Conservation (phyloP, 2,888 invertebrate species). For the Mesoligia furuncula region DNA sequence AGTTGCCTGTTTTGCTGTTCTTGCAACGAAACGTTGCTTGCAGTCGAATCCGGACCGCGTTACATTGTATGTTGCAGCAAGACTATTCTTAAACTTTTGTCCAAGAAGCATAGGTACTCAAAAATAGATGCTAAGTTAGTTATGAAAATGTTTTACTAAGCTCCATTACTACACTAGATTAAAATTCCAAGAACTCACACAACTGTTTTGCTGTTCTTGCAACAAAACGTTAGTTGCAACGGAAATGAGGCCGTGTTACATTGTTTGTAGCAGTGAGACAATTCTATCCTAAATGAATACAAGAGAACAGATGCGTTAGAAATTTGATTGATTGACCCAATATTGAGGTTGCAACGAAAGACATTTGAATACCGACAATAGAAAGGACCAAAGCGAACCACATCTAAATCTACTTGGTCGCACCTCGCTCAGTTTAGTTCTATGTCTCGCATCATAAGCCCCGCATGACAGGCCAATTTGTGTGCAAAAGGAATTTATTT, state of each 20-base stretch:
- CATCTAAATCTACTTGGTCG: too few relatives aligned
- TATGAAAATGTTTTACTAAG: not conserved
- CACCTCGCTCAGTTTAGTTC: too few relatives aligned
- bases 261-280: not conserved
- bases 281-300: not conserved
- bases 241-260: conserved; percentile 11
- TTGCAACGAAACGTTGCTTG: conserved; percentile 30
- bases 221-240: conserved; percentile 8
- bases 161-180: not conserved
- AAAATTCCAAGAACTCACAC: not conserved
- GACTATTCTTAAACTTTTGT: not conserved
- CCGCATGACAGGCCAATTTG: not conserved
- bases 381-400: too few relatives aligned
- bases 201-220: conserved; percentile 35
- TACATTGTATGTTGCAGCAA: conserved; percentile 2
- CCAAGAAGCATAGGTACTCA: not conserved
- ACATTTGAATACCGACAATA: too few relatives aligned
- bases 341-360: too few relatives aligned
- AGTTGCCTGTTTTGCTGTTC: conserved; percentile 24
- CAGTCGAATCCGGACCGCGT: not conserved
- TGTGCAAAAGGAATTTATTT: not conserved
- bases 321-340: too few relatives aligned
- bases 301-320: not conserved
- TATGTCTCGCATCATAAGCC: too few relatives aligned
- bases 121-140: not conserved